Percentiles rank a stretch among this genome's conserved stretches.
Evolutionary conservation across 2,113 vertebrate genomes (phyloP).

Genomic region (Microcebus tavaratra): DNA sequence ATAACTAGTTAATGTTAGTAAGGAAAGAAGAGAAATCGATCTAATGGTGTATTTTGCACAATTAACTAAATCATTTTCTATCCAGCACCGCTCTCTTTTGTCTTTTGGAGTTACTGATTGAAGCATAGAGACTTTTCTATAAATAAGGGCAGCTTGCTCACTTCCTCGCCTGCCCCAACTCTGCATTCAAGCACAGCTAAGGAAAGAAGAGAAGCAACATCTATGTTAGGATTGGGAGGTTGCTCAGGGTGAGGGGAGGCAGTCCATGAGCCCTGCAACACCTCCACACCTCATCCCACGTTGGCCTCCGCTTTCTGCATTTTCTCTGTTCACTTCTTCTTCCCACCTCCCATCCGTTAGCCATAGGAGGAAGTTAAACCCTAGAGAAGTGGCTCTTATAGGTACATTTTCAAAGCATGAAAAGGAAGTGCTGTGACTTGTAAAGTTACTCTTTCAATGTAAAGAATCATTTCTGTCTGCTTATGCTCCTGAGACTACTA

Average conservation of each 20-base stretch:
- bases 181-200: not conserved
- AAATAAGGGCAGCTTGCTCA: not conserved
- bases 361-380: not conserved
- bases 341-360: not conserved
- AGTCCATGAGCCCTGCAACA: not conserved
- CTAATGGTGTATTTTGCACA: not conserved
- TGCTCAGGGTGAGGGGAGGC: not conserved
- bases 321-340: not conserved
- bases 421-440: not conserved
- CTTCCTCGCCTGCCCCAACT: accelerated
- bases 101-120: not conserved
- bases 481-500: not conserved
- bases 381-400: not conserved
- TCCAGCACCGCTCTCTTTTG: not conserved
- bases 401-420: not conserved
- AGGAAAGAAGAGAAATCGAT: not conserved
- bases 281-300: not conserved
- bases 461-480: not conserved
- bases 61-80: not conserved
- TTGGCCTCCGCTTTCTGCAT: not conserved
- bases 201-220: not conserved
- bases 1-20: not conserved
- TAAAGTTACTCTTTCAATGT: not conserved
- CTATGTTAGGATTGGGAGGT: not conserved
- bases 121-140: not conserved